phyloP scores from a whole-genome alignment of 64 coral and sea anemone species.

The Acropora yongei region DNA sequence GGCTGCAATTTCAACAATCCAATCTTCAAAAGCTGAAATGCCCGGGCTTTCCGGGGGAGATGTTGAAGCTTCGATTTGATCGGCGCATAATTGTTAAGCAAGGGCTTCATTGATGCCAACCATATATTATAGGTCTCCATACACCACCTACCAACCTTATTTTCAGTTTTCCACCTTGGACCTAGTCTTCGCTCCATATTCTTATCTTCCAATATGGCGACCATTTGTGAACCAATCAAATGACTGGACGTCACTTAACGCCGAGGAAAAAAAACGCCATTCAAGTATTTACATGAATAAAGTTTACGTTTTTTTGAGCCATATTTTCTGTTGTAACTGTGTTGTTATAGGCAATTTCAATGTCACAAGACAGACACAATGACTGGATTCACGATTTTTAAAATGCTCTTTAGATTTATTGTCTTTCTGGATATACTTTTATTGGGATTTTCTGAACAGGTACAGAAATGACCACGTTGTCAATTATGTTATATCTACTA shows the following conservation, averaged over 20 bases:
- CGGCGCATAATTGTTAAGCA: too few species aligned
- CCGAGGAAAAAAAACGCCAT: slow-evolving; percentile 4
- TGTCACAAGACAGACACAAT: slow-evolving; percentile 16
- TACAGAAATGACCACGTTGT: neutral
- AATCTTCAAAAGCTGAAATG: too few species aligned
- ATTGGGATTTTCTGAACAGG: slow-evolving; percentile 6
- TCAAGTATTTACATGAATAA: slow-evolving; percentile 40
- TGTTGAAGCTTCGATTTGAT: too few species aligned
- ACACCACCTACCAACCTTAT: too few species aligned
- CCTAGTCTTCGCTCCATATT: neutral
- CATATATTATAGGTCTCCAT: too few species aligned
- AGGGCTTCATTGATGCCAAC: too few species aligned
- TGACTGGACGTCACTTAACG: slow-evolving; percentile 61
- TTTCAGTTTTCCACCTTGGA: too few species aligned
- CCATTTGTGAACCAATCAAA: slow-evolving; percentile 59
- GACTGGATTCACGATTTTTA: slow-evolving; percentile 7
- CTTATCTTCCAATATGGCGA: neutral
- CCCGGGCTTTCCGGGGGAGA: too few species aligned
- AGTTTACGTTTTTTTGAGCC: neutral
- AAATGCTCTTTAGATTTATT: neutral
- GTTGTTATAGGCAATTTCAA: neutral
- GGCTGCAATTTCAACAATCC: too few species aligned
- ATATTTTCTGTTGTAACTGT: neutral
- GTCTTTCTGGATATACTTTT: slow-evolving; percentile 1
- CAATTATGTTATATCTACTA: neutral